These are phyloP conservation scores for Leptinotarsa lineolata DNA, from an alignment of 1,140 invertebrate genomes.

Conservation along the genomic window DNA sequence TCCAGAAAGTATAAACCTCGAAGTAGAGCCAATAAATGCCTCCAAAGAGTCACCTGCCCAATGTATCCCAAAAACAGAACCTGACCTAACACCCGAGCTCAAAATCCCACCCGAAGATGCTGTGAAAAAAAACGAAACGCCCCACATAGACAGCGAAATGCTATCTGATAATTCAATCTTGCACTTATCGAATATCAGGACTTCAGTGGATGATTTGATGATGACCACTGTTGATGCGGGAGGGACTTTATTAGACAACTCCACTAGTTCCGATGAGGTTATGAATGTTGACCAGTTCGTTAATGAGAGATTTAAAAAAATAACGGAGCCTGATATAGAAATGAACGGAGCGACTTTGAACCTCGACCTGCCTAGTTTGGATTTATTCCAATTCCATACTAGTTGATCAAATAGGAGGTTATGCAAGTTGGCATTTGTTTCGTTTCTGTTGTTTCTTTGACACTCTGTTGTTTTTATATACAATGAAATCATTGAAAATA, in stretches of 20 bases:
- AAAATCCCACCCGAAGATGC: background rate
- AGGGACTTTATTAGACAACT: conserved; percentile 47
- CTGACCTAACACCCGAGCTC: background rate
- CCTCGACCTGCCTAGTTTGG: conserved; percentile 48
- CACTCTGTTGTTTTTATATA: background rate
- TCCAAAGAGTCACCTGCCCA: background rate
- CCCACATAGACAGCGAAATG: conserved; percentile 33
- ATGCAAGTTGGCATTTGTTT: background rate
- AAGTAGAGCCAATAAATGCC: background rate
- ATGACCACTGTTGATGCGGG: conserved; percentile 41
- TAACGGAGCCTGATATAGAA: conserved; percentile 50
- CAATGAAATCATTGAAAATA: background rate
- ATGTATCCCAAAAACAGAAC: background rate
- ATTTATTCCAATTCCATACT: conserved; percentile 50
- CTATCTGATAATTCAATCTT: conserved; percentile 43
- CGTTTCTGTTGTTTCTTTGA: background rate
- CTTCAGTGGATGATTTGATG: conserved; percentile 47
- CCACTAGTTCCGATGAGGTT: conserved; percentile 51
- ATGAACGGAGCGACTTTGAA: conserved; percentile 36
- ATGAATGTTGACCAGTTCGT: conserved; percentile 56
- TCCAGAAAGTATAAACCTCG: background rate
- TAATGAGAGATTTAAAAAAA: conserved; percentile 52
- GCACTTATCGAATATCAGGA: conserved; percentile 37
- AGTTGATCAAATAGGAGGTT: conserved; percentile 32
- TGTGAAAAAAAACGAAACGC: conserved; percentile 8